Percentiles rank a stretch among this genome's conserved stretches.
Evolutionary conservation across 2,113 vertebrate species (phyloP).

Genomic region (Paracanthobrama guichenoti): DNA sequence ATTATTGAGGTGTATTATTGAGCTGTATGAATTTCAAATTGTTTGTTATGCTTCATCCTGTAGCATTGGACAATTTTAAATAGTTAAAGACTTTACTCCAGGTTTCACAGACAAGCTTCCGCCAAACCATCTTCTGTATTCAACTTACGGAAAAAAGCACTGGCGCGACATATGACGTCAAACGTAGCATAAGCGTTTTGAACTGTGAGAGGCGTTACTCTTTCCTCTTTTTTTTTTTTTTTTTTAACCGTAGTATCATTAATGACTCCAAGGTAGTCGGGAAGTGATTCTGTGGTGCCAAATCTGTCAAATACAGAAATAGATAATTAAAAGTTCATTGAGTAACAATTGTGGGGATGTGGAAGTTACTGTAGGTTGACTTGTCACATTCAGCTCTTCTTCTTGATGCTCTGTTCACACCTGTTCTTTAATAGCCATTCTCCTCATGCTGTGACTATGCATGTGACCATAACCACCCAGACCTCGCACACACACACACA

Average conservation of each 20-base stretch:
- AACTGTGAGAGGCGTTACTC: too few species aligned
- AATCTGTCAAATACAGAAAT: slow-evolving; percentile 18
- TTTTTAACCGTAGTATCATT: not conserved
- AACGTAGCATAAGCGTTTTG: too few species aligned
- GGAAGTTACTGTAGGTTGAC: not conserved
- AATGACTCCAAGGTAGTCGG: not conserved
- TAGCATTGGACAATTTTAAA: too few species aligned
- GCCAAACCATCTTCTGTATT: too few species aligned
- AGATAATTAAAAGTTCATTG: slow-evolving; percentile 41
- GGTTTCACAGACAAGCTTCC: too few species aligned
- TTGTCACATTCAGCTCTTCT: not conserved
- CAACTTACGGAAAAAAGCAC: too few species aligned
- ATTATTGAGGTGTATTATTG: too few species aligned
- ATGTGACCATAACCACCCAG: slow-evolving; percentile 42
- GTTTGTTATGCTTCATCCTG: too few species aligned
- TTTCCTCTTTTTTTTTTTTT: not conserved
- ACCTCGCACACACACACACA: slow-evolving; percentile 33
- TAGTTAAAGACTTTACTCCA: too few species aligned
- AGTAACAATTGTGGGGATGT: slow-evolving; percentile 26
- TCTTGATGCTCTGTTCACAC: slow-evolving; percentile 44
- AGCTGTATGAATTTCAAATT: too few species aligned
- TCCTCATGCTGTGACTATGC: slow-evolving; percentile 47
- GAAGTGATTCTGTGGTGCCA: not conserved
- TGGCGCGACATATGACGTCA: too few species aligned
- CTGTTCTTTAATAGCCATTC: slow-evolving; percentile 58